phyloP scores from a whole-genome alignment of 2,113 vertebrate genomes.

The Naja naja region DNA sequence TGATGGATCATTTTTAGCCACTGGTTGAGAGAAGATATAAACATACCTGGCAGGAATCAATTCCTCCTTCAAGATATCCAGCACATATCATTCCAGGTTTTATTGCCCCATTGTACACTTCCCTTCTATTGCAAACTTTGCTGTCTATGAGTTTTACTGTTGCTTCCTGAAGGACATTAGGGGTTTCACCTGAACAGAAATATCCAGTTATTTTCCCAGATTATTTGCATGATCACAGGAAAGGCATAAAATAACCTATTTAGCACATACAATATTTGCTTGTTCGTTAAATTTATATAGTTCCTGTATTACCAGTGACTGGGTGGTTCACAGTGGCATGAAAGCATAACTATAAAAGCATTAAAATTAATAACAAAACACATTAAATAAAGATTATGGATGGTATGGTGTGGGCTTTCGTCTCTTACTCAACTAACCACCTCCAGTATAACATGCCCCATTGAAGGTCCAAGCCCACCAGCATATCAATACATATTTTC shows the following conservation, averaged over 20 bases:
- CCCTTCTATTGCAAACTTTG: slow-evolving; percentile 73
- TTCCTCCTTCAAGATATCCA: slow-evolving; percentile 76
- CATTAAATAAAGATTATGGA: background rate
- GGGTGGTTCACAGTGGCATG: background rate
- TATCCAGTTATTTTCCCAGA: background rate
- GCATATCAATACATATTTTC: background rate
- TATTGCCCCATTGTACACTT: slow-evolving; percentile 71
- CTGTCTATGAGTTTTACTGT: slow-evolving; percentile 87
- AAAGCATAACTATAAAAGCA: background rate
- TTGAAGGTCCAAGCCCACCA: background rate
- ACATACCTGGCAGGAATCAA: slow-evolving; percentile 91
- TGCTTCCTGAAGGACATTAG: slow-evolving; percentile 83
- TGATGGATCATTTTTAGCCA: background rate
- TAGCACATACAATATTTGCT: background rate
- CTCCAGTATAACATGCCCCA: background rate
- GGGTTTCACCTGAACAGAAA: slow-evolving; percentile 60
- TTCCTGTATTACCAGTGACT: background rate
- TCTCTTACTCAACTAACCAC: background rate
- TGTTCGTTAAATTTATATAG: background rate
- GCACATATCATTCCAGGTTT: slow-evolving; percentile 87
- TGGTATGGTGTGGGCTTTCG: background rate
- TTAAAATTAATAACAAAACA: background rate
- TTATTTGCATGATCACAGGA: background rate
- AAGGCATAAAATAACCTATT: background rate
- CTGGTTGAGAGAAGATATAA: background rate